Evolutionary conservation across 1,140 invertebrate species (phyloP), one percentile per base, ranked within the genome.

Genomic region (Ceratosolen solmsi): DNA sequence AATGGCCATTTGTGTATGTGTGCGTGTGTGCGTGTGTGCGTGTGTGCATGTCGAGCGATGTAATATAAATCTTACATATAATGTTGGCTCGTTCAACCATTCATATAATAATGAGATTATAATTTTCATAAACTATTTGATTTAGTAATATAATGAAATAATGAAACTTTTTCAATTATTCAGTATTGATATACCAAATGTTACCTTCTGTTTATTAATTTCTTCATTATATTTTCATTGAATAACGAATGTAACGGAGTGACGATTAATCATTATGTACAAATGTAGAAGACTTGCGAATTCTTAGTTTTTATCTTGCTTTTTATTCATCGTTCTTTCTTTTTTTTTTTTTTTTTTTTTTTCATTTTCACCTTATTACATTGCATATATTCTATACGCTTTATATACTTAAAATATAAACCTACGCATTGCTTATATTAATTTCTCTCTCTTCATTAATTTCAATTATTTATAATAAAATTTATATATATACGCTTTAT

Each of bases 371-470:
- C 15, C 13, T 9, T 30, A 27, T 65, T 65, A 65, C 27, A 27
- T 65, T 65, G 17, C 17, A 65, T 65, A 30, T 25, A 5, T 30
- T 30, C 60, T 80, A 80, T 80, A 80, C 70, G 68, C 41, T 79
- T n/a, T 70, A 79, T 60, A 68, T 79, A 70, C 51, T 78, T 68
- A 78, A 65, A 78, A 70, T 7, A 11, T 41, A 70, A n/a, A 41
- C 41, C 17, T 82, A 60, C 49, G 49, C 22, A n/a, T 51, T 78
- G 79, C 58, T 41, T 81, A 36, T 83, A 78, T 78, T 51, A 82
- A 82, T 79, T 38, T 33, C 5, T 25, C 38, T 22, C 36, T 70
- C n/a, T 41, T 70, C 36, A 36, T 70, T 70, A 30, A 41, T 25
- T 70, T 70, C 36, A 11, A 70, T 70, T 70, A 70, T 70, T 41